These are phyloP conservation scores for Carassius gibelio DNA, from an alignment of 2,113 vertebrate species.

Conservation along the genomic window DNA sequence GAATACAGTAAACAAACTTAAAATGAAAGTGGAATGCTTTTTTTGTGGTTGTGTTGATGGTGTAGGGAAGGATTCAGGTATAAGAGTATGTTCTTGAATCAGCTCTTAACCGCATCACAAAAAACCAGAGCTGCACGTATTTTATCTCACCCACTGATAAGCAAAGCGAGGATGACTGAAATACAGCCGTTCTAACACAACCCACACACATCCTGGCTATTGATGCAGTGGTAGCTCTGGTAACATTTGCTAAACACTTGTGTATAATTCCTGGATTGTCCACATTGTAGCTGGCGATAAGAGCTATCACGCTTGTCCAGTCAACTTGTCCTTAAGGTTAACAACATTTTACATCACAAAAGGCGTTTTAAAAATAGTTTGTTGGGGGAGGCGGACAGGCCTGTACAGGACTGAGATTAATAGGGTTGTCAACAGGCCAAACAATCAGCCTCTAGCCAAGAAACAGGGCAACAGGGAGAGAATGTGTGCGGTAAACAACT, in stretches of 20 bases:
- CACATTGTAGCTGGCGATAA: constrained; percentile 46
- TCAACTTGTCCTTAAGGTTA: constrained; percentile 9
- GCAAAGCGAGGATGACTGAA: constrained; percentile 33
- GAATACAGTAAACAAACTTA: not conserved
- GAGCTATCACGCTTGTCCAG: constrained; percentile 53
- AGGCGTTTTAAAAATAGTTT: constrained; percentile 33
- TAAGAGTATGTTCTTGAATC: constrained; percentile 33
- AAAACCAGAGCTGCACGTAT: constrained; percentile 15
- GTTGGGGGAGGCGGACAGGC: constrained; percentile 2
- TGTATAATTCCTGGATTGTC: constrained; percentile 47
- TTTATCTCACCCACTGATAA: constrained; percentile 50
- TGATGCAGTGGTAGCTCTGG: constrained; percentile 46
- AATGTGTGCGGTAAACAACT: constrained; percentile 6
- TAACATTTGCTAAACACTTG: constrained; percentile 31
- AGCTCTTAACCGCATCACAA: constrained; percentile 10
- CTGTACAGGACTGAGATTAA: constrained; percentile 34
- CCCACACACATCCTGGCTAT: constrained; percentile 52
- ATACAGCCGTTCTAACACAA: constrained; percentile 45
- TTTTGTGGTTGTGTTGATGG: not conserved
- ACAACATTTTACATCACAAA: constrained; percentile 43
- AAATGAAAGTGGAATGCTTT: not conserved
- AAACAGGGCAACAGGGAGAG: not conserved
- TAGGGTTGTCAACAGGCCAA: constrained; percentile 34
- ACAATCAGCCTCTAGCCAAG: constrained; percentile 21
- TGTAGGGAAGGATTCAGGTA: not conserved